Percentiles rank a stretch among this genome's conserved stretches.
phyloP scores from a whole-genome alignment of 1,140 invertebrate genomes.

The Anastatus disparis region DNA sequence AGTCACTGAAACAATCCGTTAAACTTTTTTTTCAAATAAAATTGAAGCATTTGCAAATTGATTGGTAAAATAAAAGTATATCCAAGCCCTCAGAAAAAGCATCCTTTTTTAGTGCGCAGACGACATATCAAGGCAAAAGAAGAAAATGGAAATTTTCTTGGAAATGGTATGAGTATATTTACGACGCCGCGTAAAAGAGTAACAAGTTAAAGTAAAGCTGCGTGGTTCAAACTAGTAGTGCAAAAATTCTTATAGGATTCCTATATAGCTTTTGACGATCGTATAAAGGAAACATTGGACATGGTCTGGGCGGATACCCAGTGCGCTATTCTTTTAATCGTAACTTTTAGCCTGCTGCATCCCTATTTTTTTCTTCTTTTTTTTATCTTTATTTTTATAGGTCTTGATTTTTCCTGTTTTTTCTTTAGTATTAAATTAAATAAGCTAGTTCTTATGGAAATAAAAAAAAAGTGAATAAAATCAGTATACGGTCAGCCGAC shows the following conservation, averaged over 20 bases:
- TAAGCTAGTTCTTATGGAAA: too few species aligned
- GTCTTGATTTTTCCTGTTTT: not conserved
- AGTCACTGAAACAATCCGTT: too few species aligned
- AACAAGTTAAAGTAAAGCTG: too few species aligned
- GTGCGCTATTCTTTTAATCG: slow-evolving; percentile 57
- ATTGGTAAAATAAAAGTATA: slow-evolving; percentile 3
- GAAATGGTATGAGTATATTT: slow-evolving; percentile 31
- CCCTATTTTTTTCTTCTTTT: not conserved
- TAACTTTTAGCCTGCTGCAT: slow-evolving; percentile 48
- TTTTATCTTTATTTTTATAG: not conserved
- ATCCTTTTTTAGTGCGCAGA: too few species aligned
- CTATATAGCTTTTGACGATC: too few species aligned
- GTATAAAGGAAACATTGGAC: slow-evolving; percentile 51
- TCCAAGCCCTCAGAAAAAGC: not conserved
- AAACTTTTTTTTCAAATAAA: too few species aligned
- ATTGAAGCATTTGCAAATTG: not conserved
- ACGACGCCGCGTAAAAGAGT: slow-evolving; percentile 38
- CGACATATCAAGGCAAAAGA: not conserved
- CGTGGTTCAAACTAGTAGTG: too few species aligned
- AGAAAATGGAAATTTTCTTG: slow-evolving; percentile 14
- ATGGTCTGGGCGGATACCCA: slow-evolving; percentile 56
- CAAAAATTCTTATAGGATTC: too few species aligned
- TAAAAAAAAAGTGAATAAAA: too few species aligned
- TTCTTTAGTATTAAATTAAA: too few species aligned
- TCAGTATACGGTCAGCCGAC: too few species aligned